Conservation (phyloP, 2,113 vertebrate genomes). For the Malurus alboscapulatus region DNA sequence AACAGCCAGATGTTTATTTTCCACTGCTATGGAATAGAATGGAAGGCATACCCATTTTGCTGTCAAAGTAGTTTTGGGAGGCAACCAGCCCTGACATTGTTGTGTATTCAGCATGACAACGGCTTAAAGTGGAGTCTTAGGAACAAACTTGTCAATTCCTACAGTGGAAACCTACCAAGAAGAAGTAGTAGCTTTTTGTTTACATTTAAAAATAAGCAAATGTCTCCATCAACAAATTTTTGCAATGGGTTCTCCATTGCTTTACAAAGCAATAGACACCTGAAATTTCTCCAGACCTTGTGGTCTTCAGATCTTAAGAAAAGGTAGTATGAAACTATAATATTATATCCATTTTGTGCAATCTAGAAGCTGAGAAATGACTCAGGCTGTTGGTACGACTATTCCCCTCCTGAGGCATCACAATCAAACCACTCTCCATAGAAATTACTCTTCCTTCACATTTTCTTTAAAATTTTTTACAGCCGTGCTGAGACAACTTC, state of each 20-base stretch:
- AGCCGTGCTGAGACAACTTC: neutral
- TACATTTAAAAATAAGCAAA: neutral
- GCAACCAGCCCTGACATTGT: neutral
- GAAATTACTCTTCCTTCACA: neutral
- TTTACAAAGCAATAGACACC: neutral
- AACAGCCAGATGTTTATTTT: neutral
- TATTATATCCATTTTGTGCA: neutral
- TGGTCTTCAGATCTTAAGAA: neutral
- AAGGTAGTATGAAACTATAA: neutral
- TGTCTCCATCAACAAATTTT: neutral
- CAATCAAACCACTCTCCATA: neutral
- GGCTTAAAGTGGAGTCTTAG: neutral
- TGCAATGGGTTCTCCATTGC: neutral
- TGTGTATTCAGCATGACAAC: neutral
- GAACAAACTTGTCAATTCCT: neutral
- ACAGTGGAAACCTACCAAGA: neutral
- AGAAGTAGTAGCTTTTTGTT: neutral
- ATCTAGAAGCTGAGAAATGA: neutral
- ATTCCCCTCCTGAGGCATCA: neutral
- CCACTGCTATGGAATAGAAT: neutral
- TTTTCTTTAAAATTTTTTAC: neutral
- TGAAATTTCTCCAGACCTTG: neutral
- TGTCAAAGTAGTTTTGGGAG: neutral
- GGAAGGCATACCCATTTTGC: neutral
- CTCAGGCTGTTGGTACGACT: neutral